A percentile compares a stretch with the other conserved stretches of the same genome.
Evolutionary conservation across 1,140 invertebrate genomes (phyloP).

Genomic region (Melipona quadrifasciata): DNA sequence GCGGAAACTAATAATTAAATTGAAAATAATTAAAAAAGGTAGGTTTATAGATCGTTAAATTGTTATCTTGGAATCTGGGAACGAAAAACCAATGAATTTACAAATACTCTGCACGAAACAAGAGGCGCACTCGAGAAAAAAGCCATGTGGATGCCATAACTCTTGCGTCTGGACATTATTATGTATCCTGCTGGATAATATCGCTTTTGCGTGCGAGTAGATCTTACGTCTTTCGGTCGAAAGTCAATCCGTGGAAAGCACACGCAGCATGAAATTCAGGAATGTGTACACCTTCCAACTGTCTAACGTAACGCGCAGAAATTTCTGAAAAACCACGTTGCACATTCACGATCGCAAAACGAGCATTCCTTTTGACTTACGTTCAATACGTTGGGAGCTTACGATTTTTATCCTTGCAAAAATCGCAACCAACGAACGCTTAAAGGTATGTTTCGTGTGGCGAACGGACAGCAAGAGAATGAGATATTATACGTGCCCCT

Average conservation of each 20-base stretch:
- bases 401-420: background rate
- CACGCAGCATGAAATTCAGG: conserved; percentile 36
- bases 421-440: background rate
- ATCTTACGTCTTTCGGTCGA: conserved; percentile 35
- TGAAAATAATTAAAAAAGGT: too few relatives aligned
- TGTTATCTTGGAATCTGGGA: background rate
- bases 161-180: conserved; percentile 23
- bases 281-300: background rate
- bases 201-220: conserved; percentile 46
- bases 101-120: background rate
- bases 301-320: background rate
- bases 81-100: background rate
- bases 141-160: conserved; percentile 13
- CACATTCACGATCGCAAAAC: background rate
- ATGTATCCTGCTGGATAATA: conserved; percentile 50
- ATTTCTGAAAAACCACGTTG: background rate
- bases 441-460: background rate
- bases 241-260: conserved; percentile 40
- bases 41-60: background rate
- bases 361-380: background rate
- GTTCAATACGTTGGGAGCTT: background rate
- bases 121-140: background rate
- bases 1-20: too few relatives aligned
- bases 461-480: background rate
- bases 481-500: background rate